A percentile compares a stretch with the other conserved stretches of the same genome.
Conservation (phyloP, 23 tunicate species). For the Styela plicata region DNA sequence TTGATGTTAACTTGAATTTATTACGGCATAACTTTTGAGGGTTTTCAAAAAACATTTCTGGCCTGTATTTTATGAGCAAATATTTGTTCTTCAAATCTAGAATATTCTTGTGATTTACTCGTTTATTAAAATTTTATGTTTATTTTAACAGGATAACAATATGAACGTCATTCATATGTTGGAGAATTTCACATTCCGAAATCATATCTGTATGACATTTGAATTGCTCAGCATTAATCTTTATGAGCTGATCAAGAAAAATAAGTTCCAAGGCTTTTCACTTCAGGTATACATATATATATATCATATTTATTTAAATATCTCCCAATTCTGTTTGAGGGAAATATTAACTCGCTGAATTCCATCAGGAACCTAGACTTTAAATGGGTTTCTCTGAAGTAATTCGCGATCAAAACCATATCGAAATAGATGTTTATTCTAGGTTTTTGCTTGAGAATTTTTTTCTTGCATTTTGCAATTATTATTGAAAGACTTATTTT, state of each 20-base stretch:
- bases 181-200: constrained; percentile 95
- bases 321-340: too few relatives aligned
- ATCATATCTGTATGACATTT: constrained; percentile 98
- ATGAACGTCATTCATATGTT: constrained; percentile 97
- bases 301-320: too few relatives aligned
- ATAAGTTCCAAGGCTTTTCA: constrained; percentile 93
- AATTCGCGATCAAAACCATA: too few relatives aligned
- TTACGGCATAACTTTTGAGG: neutral
- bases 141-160: constrained; percentile 61
- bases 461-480: too few relatives aligned
- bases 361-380: too few relatives aligned
- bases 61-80: neutral
- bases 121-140: neutral
- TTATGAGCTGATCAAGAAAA: constrained; percentile 94
- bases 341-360: too few relatives aligned
- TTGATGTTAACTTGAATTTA: too few relatives aligned
- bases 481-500: too few relatives aligned
- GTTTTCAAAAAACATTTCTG: neutral
- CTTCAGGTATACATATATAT: constrained; percentile 84
- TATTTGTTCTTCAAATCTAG: neutral
- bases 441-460: too few relatives aligned
- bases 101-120: neutral
- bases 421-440: too few relatives aligned
- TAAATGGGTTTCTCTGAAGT: too few relatives aligned
- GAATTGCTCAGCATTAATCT: constrained; percentile 95